phyloP scores from a whole-genome alignment of 2,888 invertebrate species.

The Nebria brevicollis region DNA sequence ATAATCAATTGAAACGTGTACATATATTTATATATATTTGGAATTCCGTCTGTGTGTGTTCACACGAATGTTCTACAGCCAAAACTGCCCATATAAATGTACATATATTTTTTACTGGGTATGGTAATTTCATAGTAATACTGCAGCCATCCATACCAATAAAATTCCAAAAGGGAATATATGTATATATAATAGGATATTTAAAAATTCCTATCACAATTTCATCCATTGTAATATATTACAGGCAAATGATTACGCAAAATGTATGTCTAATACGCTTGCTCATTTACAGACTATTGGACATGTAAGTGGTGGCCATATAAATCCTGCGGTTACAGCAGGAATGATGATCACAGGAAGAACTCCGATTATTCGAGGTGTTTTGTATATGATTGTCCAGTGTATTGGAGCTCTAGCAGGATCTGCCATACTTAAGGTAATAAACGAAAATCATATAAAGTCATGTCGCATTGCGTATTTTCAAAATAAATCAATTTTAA shows the following conservation, averaged over 20 bases:
- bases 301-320: conserved; percentile 89
- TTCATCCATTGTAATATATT: neutral
- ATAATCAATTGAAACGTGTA: no score
- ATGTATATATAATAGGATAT: neutral
- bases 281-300: conserved; percentile 75
- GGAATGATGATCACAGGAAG: conserved; percentile 84
- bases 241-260: neutral
- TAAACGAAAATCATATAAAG: conserved; percentile 37
- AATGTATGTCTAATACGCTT: conserved; percentile 10
- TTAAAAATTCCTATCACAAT: neutral
- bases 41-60: no score
- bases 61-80: no score
- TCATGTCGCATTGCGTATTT: no score
- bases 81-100: no score
- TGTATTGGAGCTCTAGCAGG: conserved; percentile 85
- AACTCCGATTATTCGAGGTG: conserved; percentile 76
- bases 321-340: conserved; percentile 92
- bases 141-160: neutral
- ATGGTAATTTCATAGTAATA: conserved; percentile 1
- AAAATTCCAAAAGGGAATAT: neutral
- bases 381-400: conserved; percentile 85
- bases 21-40: no score
- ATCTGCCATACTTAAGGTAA: conserved; percentile 77
- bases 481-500: no score
- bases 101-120: neutral